phyloP scores from a whole-genome alignment of 92 coral and sea anemone species.

The Palythoa grandis region DNA sequence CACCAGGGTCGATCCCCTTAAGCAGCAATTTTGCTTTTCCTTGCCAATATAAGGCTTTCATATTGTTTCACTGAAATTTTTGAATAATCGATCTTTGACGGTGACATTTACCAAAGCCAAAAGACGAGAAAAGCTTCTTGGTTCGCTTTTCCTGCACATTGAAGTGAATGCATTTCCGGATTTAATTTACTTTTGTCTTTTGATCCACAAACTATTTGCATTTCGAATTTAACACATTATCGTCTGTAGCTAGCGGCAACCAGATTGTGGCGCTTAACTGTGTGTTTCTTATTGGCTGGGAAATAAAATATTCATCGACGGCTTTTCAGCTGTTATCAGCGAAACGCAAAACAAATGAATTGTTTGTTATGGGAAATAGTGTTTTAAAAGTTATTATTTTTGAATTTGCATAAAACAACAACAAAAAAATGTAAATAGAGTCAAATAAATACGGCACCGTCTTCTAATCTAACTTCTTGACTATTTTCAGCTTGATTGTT shows the following conservation, averaged over 20 bases:
- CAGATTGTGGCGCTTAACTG: background rate
- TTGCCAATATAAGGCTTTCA: background rate
- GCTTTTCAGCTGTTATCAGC: background rate
- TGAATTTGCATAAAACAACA: no score
- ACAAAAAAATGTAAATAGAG: no score
- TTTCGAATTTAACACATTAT: background rate
- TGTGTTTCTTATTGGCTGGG: conserved; percentile 8
- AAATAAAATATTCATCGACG: background rate
- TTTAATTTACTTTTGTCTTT: background rate
- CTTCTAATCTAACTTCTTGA: no score
- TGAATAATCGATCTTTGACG: background rate
- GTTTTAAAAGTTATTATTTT: no score
- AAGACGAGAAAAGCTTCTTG: background rate
- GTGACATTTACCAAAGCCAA: background rate
- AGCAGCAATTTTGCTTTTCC: background rate
- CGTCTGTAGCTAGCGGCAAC: conserved; percentile 13
- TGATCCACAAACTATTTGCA: conserved; percentile 14
- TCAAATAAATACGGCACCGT: no score
- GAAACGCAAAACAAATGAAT: no score
- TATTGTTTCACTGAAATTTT: background rate
- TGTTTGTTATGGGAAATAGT: background rate
- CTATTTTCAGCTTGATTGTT: no score
- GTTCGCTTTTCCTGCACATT: background rate
- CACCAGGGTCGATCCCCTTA: background rate
- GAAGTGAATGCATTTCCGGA: background rate